phyloP scores from a whole-genome alignment of 2,113 vertebrate species.

The Scatophagus argus region DNA sequence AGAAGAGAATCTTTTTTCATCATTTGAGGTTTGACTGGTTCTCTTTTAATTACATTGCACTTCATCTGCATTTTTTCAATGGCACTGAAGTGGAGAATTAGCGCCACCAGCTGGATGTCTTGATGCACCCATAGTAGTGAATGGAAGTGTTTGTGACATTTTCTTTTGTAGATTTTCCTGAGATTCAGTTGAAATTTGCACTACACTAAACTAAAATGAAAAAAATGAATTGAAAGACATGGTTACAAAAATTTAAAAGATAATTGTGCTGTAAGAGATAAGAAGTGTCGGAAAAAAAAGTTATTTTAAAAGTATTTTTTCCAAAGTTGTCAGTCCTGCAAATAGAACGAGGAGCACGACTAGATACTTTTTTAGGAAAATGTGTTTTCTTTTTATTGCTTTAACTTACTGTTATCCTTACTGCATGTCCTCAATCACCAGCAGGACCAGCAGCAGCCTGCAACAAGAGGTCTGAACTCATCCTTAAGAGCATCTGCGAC shows the following conservation, averaged over 20 bases:
- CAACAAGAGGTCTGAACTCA: slow-evolving; percentile 20
- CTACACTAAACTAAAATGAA: background rate
- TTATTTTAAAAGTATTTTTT: no score
- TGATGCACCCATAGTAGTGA: background rate
- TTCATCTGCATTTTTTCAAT: no score
- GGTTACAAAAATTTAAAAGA: no score
- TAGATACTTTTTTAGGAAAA: background rate
- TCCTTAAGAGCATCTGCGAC: slow-evolving; percentile 23
- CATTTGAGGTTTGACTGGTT: background rate
- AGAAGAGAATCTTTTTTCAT: background rate
- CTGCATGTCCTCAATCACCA: background rate
- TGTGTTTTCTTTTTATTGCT: background rate
- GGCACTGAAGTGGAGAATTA: background rate
- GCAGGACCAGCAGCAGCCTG: slow-evolving; percentile 42
- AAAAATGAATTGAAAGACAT: no score
- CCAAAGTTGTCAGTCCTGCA: no score
- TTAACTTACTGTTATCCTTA: background rate
- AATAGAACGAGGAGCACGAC: no score
- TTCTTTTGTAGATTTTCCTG: no score
- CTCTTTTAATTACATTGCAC: background rate
- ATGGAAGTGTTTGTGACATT: no score
- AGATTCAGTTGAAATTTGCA: background rate
- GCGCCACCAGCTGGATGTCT: background rate
- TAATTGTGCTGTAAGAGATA: background rate
- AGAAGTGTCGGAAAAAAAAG: background rate